Conservation (phyloP, 2,797 vertebrate species). For the Pyrocephalus nanus region DNA sequence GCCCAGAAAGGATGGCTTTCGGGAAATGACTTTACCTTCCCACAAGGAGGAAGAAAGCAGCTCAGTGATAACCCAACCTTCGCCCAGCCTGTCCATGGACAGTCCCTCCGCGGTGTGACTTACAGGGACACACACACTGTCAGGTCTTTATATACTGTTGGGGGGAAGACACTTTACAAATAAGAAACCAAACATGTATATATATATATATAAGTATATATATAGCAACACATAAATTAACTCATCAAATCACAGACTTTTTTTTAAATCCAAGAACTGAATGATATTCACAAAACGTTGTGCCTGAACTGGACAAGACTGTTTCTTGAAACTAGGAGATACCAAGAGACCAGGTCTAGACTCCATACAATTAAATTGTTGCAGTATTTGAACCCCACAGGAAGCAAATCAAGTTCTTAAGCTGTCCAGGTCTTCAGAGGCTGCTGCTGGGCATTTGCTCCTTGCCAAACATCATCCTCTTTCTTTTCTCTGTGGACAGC, state of each 20-base stretch:
- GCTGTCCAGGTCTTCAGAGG: neutral
- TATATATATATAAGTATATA: neutral
- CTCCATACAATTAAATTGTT: neutral
- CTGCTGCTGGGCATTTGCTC: neutral
- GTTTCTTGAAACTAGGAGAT: neutral
- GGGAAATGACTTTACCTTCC: neutral
- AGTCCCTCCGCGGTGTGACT: neutral
- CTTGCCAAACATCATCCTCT: neutral
- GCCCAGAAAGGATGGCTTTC: neutral
- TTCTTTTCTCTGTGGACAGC: neutral
- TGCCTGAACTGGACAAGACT: neutral
- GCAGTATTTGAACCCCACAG: neutral
- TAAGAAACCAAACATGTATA: neutral
- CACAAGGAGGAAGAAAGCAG: neutral
- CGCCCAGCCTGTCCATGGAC: neutral
- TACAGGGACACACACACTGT: fast-evolving
- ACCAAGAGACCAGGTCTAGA: neutral
- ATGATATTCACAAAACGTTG: neutral
- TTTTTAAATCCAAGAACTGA: neutral
- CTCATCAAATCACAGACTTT: neutral
- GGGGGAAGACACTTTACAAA: neutral
- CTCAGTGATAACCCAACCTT: neutral
- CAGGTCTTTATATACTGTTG: neutral
- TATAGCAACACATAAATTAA: neutral
- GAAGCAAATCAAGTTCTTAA: neutral